Evolutionary conservation across 2,888 invertebrate species (phyloP), one percentile per base, ranked within the genome.

Genomic region (Cataglyphis cursor): DNA sequence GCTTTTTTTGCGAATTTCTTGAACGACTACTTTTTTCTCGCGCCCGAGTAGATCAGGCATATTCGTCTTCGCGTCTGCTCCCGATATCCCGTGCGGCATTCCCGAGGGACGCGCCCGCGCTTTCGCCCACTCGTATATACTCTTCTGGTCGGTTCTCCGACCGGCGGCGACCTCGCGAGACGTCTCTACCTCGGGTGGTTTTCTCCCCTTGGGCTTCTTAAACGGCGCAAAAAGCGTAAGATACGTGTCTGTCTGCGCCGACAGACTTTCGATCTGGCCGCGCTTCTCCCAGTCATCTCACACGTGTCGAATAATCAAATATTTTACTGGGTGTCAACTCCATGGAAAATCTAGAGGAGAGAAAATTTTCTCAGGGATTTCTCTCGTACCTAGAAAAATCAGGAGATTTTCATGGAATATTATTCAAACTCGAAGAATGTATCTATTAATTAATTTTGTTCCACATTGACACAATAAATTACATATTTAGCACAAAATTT

Each of bases 221-320:
- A 81, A 72, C 81, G 51, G 64, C 73, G 72, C 83, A 87, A 89
- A 80, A 89, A 87, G 59, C 59, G 74, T 86, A 84, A 89, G 86
- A 89, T 86, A 83, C 81, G 65, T 51, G 51, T 61, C 81, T 61
- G 83, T 76, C 78, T 35, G 70, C 61, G 68, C 41, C 82, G 59
- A 59, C 61, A 75, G 44, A 35, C 72, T 48, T 87, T 86, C 81
- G 85, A 85, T 88, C 82, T 83, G 57, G 24, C 21, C n/a, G n/a
- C n/a, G 28, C 41, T 15, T 76, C 31, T n/a, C 62, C n/a, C 41
- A 21, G 24, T 38, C 38, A 54, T 28, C 64, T 51, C 41, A n/a
- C 24, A 9, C 15, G 51, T 57, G n/a, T 38, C 51, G 51, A 51
- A 48, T 15, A 38, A 65, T 64, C 61, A 21, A 41, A 61, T 28